phyloP scores from a whole-genome alignment of 2,797 vertebrate genomes.

The Zalophus californianus region DNA sequence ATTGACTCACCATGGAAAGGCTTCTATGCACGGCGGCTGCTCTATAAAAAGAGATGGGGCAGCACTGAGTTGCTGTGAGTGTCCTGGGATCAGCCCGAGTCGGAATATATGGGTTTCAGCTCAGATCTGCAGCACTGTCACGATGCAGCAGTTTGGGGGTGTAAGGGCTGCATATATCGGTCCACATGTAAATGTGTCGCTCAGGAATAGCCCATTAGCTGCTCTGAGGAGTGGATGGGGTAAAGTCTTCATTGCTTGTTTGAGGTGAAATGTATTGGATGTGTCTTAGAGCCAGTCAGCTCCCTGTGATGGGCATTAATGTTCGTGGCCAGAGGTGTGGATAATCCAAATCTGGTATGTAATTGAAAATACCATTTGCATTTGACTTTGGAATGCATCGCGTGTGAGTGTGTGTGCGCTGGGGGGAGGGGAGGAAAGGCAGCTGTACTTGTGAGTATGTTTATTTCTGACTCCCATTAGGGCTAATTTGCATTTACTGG shows the following conservation, averaged over 20 bases:
- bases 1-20: background rate
- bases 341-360: background rate
- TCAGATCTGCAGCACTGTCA: background rate
- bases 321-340: slow-evolving; percentile 2
- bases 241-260: fast-evolving
- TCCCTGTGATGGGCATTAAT: background rate
- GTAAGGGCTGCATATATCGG: background rate
- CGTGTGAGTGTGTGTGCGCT: background rate
- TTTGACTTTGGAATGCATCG: slow-evolving; percentile 19
- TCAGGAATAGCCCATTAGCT: background rate
- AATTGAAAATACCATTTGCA: slow-evolving; percentile 56
- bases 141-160: background rate
- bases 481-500: background rate
- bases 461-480: slow-evolving; percentile 28
- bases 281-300: background rate
- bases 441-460: background rate
- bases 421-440: background rate
- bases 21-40: background rate
- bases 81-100: background rate
- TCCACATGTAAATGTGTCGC: background rate
- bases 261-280: slow-evolving; percentile 44
- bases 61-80: background rate
- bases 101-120: background rate
- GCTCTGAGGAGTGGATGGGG: fast-evolving
- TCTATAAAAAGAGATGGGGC: slow-evolving; percentile 18